phyloP scores from a whole-genome alignment of 2,888 invertebrate species.

The Drosophila setosimentum region DNA sequence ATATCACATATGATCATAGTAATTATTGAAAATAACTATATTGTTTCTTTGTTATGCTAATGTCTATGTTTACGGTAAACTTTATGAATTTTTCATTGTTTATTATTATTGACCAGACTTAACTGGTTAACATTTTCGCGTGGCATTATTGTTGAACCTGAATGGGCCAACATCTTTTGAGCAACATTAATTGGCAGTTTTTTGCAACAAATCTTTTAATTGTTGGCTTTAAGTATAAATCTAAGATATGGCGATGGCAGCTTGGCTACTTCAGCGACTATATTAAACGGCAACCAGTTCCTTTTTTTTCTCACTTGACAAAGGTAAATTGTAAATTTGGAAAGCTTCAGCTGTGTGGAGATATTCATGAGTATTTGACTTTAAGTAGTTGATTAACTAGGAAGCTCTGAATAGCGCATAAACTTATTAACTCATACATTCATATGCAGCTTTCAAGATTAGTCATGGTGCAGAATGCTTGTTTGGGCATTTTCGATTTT shows the following conservation, averaged over 20 bases:
- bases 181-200: conserved; percentile 3
- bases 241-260: neutral
- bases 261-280: neutral
- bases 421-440: conserved; percentile 9
- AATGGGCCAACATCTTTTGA: conserved; percentile 1
- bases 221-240: neutral
- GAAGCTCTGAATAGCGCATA: conserved; percentile 55
- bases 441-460: conserved; percentile 25
- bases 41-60: conserved; percentile 4
- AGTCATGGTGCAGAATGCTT: conserved; percentile 32
- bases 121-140: conserved; percentile 1
- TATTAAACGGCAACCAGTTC: neutral
- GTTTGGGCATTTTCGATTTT: conserved; percentile 6
- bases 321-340: neutral
- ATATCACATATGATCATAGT: neutral
- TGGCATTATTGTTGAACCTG: conserved; percentile 4
- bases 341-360: neutral
- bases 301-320: neutral
- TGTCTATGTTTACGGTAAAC: neutral
- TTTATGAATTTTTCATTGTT: conserved; percentile 15
- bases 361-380: neutral
- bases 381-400: conserved; percentile 5
- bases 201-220: conserved; percentile 7
- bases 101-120: neutral
- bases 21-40: conserved; percentile 4